These are phyloP conservation scores for Nothobranchius kuhntae DNA, from an alignment of 2,113 vertebrate species.

Conservation along the genomic window DNA sequence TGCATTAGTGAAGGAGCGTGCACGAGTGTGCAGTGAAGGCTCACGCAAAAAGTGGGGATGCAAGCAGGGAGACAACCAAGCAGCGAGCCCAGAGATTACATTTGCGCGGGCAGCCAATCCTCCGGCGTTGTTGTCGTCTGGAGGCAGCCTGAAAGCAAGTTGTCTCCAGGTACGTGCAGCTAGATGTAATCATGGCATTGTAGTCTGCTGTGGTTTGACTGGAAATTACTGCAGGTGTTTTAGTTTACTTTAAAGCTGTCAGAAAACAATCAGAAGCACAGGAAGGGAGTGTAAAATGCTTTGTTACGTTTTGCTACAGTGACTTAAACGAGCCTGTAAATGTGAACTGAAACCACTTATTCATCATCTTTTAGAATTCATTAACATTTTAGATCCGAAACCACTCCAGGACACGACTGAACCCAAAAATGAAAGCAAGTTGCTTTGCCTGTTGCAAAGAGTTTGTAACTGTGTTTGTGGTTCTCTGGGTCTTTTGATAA, in stretches of 20 bases:
- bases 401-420: conserved; percentile 21
- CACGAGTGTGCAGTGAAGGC: conserved; percentile 26
- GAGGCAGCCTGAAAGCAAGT: conserved; percentile 16
- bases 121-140: conserved; percentile 5
- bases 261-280: background rate
- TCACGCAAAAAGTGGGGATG: conserved; percentile 9
- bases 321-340: too few species aligned
- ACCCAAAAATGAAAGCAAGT: conserved; percentile 11
- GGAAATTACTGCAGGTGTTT: background rate
- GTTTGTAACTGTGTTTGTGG: conserved; percentile 54
- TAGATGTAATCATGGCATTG: background rate
- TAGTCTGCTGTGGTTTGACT: background rate
- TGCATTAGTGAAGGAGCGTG: conserved; percentile 16
- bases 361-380: conserved; percentile 23
- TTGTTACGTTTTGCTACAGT: too few species aligned
- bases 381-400: conserved; percentile 36
- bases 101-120: conserved; percentile 5
- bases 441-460: conserved; percentile 22
- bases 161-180: conserved; percentile 53
- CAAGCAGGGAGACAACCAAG: conserved; percentile 6
- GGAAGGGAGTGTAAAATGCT: background rate
- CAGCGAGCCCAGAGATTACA: conserved; percentile 6
- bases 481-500: conserved; percentile 46
- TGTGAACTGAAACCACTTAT: conserved; percentile 3
- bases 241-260: background rate